A percentile compares a stretch with the other conserved stretches of the same genome.
Conservation (phyloP, 1,140 invertebrate genomes). For the Araneus ventricosus region DNA sequence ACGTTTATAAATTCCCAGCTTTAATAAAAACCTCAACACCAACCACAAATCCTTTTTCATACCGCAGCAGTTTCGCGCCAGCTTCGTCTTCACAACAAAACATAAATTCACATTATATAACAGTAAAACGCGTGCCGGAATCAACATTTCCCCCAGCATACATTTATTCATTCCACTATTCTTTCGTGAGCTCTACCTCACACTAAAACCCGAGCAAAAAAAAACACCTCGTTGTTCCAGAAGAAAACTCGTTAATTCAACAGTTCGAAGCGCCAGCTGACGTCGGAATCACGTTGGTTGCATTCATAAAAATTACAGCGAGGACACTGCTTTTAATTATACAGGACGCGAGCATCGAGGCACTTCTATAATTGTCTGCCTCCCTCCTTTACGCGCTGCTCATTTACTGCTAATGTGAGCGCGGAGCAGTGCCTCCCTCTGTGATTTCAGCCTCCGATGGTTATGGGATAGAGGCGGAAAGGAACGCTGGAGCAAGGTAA, state of each 20-base stretch:
- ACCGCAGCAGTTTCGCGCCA: not conserved
- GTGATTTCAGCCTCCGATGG: not conserved
- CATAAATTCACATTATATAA: not conserved
- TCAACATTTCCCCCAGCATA: not conserved
- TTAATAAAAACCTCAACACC: too few species aligned
- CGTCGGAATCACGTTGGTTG: not conserved
- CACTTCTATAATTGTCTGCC: not conserved
- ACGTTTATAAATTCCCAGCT: too few species aligned
- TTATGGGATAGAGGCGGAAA: not conserved
- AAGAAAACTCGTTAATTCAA: not conserved
- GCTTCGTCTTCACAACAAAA: not conserved
- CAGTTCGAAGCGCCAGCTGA: not conserved
- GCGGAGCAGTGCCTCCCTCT: too few species aligned
- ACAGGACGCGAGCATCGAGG: not conserved
- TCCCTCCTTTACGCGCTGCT: not conserved
- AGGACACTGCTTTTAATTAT: not conserved
- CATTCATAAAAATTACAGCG: constrained; percentile 1
- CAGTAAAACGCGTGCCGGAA: not conserved
- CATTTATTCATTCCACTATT: not conserved
- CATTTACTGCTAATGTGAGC: not conserved
- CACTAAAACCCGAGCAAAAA: not conserved
- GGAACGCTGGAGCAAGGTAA: not conserved
- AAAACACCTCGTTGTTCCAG: not conserved
- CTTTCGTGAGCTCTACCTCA: not conserved
- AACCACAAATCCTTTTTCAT: not conserved